Evolutionary conservation across 1,140 invertebrate genomes (phyloP).

Genomic region (Drosophila mayri): DNA sequence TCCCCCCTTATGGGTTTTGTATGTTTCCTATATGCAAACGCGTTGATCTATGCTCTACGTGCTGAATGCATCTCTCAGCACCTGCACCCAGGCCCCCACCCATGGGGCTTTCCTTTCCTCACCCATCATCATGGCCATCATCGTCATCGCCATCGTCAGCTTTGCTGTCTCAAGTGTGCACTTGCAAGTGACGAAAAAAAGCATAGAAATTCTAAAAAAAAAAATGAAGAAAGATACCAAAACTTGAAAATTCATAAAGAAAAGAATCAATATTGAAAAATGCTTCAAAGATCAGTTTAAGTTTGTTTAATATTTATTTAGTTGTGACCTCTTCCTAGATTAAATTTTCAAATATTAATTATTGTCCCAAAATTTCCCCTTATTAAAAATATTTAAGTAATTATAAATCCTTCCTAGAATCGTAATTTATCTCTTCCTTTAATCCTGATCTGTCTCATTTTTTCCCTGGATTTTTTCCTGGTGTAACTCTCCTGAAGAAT

Average conservation of each 20-base stretch:
- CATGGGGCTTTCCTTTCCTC: conserved; percentile 23
- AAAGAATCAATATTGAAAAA: not conserved
- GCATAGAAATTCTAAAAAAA: conserved; percentile 19
- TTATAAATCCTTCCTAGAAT: not conserved
- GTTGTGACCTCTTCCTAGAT: not conserved
- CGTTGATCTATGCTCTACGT: conserved; percentile 80
- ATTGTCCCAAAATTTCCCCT: not conserved
- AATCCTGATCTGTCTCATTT: not conserved
- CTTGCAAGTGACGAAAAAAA: conserved; percentile 62
- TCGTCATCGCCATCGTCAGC: conserved; percentile 11
- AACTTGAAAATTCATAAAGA: conserved; percentile 35
- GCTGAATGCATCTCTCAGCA: conserved; percentile 68
- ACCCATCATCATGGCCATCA: conserved; percentile 8
- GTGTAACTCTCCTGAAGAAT: conserved; percentile 14
- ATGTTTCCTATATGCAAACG: conserved; percentile 43
- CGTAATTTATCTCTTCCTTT: not conserved
- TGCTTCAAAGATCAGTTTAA: not conserved
- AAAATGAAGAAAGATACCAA: conserved; percentile 6
- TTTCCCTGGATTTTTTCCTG: not conserved
- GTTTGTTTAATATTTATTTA: not conserved
- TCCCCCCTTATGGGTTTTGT: conserved; percentile 1
- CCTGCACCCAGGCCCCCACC: conserved; percentile 19
- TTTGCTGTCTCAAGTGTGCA: conserved; percentile 74
- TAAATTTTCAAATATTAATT: not conserved
- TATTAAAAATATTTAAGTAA: not conserved